phyloP scores from a whole-genome alignment of 2,113 vertebrate species.

The Oryzias javanicus region DNA sequence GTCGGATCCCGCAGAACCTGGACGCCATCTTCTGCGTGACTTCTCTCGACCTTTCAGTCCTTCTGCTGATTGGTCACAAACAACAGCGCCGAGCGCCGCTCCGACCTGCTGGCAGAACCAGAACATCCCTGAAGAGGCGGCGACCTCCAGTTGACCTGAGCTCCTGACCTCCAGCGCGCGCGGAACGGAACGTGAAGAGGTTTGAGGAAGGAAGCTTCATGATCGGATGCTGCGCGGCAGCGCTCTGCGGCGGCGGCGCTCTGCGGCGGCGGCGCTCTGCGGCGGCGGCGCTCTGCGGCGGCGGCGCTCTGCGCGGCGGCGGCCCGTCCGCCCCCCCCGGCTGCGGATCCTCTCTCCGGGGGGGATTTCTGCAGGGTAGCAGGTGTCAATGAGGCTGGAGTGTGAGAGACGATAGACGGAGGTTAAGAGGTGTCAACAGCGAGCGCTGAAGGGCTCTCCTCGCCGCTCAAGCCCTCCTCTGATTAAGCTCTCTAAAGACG shows the following conservation, averaged over 20 bases:
- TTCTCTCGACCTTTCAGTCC: conserved; percentile 55
- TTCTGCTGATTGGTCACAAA: conserved; percentile 48
- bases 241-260: too few relatives aligned
- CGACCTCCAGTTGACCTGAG: conserved; percentile 68
- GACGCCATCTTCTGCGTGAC: conserved; percentile 38
- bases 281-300: too few relatives aligned
- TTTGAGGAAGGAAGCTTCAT: too few relatives aligned
- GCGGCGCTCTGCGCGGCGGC: too few relatives aligned
- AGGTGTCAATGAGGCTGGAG: conserved; percentile 72
- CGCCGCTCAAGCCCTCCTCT: conserved; percentile 68
- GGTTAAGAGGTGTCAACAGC: conserved; percentile 80
- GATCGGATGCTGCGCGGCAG: too few relatives aligned
- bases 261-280: too few relatives aligned
- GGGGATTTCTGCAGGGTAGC: conserved; percentile 67
- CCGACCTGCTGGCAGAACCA: conserved; percentile 69
- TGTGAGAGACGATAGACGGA: conserved; percentile 73
- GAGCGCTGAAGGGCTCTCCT: conserved; percentile 74
- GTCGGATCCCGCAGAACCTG: too few relatives aligned
- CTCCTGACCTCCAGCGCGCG: conserved; percentile 69
- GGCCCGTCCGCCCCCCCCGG: conserved; percentile 47
- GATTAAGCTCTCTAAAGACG: conserved; percentile 75
- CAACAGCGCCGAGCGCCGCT: conserved; percentile 49
- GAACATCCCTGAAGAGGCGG: conserved; percentile 76
- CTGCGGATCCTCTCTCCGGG: conserved; percentile 48
- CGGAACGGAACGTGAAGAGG: conserved; percentile 22